A percentile compares a stretch with the other conserved stretches of the same genome.
These are phyloP conservation scores for Nanger granti DNA, from an alignment of 2,113 vertebrate genomes.

Conservation along the genomic window DNA sequence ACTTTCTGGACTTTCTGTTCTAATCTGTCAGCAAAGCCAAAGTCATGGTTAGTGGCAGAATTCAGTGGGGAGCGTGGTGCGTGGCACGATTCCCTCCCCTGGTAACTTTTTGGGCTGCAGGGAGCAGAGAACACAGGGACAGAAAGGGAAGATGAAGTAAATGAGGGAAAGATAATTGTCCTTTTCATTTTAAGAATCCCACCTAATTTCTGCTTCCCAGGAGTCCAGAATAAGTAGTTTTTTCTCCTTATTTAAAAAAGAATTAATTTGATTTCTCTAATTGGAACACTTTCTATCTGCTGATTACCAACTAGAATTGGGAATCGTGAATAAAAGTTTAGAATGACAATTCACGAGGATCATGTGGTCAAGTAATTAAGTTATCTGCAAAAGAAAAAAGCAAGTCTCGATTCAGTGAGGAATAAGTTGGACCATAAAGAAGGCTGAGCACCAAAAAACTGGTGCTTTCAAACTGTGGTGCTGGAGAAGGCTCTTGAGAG, in stretches of 20 bases:
- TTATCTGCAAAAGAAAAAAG: neutral
- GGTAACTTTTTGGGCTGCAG: neutral
- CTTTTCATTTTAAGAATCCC: conserved; percentile 63
- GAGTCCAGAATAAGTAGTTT: conserved; percentile 56
- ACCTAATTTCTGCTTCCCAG: conserved; percentile 65
- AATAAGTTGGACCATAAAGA: neutral
- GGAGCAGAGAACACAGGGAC: neutral
- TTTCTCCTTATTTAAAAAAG: conserved; percentile 66
- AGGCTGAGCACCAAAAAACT: neutral
- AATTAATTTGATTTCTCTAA: conserved; percentile 70
- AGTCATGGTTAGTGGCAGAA: neutral
- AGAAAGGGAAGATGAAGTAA: neutral
- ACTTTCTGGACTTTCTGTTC: rapidly evolving
- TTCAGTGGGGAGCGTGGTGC: rapidly evolving
- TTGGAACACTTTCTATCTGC: conserved; percentile 56
- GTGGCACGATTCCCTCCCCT: neutral
- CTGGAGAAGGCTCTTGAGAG: neutral
- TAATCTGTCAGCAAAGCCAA: neutral
- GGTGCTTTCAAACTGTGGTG: neutral
- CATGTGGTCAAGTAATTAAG: conserved; percentile 29
- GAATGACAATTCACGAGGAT: conserved; percentile 21
- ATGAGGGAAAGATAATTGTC: conserved; percentile 53
- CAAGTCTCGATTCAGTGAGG: neutral
- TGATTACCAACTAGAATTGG: conserved; percentile 32
- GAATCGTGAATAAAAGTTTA: conserved; percentile 40